Evolutionary conservation across 30 jellyfish, hydroid and myxozoan genomes (phyloP), one percentile per base, ranked within the genome.

Genomic region (Aurelia sp.): DNA sequence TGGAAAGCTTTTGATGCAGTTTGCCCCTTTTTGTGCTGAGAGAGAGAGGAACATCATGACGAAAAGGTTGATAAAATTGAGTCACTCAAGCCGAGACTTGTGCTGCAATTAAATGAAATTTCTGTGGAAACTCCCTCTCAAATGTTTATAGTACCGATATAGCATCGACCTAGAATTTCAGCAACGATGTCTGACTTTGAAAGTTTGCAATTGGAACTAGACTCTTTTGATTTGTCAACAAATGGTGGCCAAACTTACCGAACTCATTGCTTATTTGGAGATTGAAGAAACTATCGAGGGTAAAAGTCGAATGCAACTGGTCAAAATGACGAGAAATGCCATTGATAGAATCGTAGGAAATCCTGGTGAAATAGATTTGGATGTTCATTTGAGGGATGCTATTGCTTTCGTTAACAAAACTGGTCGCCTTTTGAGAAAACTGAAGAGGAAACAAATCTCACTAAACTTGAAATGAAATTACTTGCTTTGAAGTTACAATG

Each of bases 131-230:
- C 22, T 57, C 66, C 4, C 4, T 13, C 10, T 57, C 66, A 57
- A 57, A 57, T 57, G 66, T 57, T 57, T 57, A 19, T 19, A 57
- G 66, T 8, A 57, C 19, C 4, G 66, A 57, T 57, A 57, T 57
- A 57, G 66, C 19, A 15, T 57, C 4, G 66, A 4, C 22, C 66
- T 57, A 57, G 10, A 9, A 57, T 57, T 57, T 57, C 19, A 57
- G 22, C 5, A 57, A 57, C 66, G 6, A 57, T 4, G 66, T 57
- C 66, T 57, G 66, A 57, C 66, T 57, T 57, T 57, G 66, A 57
- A 57, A 57, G 66, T 57, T 57, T 57, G 66, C 66, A 57, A 57
- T 57, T 57, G 10, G 66, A 57, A 8, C 66, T 57, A 57, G 66
- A 57, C 22, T 57, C 66, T n/a, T 57, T 57, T 57, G 19, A 15